These are phyloP conservation scores for Loriculus beryllinus DNA, from an alignment of 2,797 vertebrate genomes.

Conservation along the genomic window DNA sequence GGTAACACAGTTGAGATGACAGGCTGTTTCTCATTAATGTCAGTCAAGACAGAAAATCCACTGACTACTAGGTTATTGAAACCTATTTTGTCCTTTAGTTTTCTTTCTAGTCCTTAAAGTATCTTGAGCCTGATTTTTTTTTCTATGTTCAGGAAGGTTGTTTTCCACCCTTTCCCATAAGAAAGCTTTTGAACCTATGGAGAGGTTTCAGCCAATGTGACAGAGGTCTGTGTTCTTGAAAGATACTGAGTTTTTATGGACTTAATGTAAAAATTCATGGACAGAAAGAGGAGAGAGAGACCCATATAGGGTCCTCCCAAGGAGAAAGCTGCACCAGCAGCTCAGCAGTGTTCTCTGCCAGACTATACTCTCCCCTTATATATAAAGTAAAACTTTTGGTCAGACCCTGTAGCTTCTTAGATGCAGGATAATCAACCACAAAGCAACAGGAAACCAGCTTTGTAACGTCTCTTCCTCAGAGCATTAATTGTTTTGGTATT, in stretches of 20 bases:
- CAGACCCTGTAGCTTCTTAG: not conserved
- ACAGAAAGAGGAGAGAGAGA: not conserved
- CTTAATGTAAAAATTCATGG: not conserved
- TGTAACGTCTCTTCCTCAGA: not conserved
- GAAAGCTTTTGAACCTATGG: not conserved
- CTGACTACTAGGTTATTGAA: not conserved
- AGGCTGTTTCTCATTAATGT: not conserved
- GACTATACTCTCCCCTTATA: fast-evolving
- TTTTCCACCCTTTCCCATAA: not conserved
- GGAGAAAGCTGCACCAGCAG: not conserved
- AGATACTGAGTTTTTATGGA: not conserved
- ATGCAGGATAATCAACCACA: not conserved
- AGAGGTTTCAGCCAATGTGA: not conserved
- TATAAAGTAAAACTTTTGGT: not conserved
- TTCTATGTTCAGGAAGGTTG: not conserved
- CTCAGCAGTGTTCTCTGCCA: not conserved
- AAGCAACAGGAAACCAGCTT: conserved; percentile 11
- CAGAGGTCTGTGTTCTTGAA: not conserved
- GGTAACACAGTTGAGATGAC: not conserved
- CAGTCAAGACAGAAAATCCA: not conserved
- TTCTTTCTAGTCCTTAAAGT: not conserved
- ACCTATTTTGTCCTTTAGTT: not conserved
- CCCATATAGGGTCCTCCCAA: not conserved
- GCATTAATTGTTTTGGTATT: not conserved
- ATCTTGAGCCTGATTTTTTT: not conserved